These are phyloP conservation scores for Porites lobata DNA, from an alignment of 92 coral and sea anemone genomes.

Conservation along the genomic window DNA sequence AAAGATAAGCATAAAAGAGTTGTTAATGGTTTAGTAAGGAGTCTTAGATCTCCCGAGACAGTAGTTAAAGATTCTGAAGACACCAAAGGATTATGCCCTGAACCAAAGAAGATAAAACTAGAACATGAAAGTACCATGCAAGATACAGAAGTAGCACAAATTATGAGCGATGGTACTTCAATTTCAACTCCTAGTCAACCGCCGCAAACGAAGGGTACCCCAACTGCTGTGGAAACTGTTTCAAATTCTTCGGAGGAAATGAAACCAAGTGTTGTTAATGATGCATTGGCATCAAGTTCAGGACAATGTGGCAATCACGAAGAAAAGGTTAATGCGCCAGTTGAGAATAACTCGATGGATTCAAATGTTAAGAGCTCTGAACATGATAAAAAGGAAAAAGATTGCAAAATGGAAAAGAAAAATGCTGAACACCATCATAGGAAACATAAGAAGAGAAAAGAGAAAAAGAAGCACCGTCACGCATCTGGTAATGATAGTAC, in stretches of 20 bases:
- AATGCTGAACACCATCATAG: conserved; percentile 77
- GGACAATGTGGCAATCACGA: conserved; percentile 18
- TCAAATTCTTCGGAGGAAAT: conserved; percentile 60
- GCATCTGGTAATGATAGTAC: conserved; percentile 92
- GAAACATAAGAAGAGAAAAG: conserved; percentile 77
- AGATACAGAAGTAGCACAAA: conserved; percentile 62
- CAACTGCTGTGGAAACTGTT: conserved; percentile 71
- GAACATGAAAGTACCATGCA: conserved; percentile 78
- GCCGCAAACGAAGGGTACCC: conserved; percentile 78
- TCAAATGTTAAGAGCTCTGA: conserved; percentile 29
- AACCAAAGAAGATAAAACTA: conserved; percentile 77
- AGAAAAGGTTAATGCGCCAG: conserved; percentile 35
- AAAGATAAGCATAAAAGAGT: conserved; percentile 46
- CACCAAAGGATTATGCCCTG: conserved; percentile 53
- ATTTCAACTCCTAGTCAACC: conserved; percentile 69
- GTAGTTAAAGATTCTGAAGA: conserved; percentile 65
- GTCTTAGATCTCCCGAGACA: conserved; percentile 64
- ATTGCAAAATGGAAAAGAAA: conserved; percentile 76
- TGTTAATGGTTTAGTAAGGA: conserved; percentile 65
- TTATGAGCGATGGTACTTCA: conserved; percentile 43
- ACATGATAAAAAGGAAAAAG: conserved; percentile 55
- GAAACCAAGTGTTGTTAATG: conserved; percentile 22
- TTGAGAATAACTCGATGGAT: conserved; percentile 29
- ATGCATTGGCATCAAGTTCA: conserved; percentile 19
- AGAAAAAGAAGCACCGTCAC: conserved; percentile 82